These are phyloP conservation scores for Clostera curtula DNA, from an alignment of 2,888 invertebrate genomes.

Conservation along the genomic window DNA sequence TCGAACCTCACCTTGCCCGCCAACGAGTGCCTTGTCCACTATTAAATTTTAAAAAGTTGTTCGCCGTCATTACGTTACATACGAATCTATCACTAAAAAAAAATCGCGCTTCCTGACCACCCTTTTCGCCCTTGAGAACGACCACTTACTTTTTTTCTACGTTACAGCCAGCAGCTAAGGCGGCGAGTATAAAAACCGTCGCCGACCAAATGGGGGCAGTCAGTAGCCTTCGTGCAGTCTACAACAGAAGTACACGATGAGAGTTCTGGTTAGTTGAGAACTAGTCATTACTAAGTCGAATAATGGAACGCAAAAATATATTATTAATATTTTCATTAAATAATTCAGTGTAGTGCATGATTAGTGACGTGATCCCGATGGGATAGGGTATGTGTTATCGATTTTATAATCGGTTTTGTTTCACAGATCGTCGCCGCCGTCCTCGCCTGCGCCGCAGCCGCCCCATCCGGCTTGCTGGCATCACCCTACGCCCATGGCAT, in stretches of 20 bases:
- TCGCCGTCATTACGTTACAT: conserved; percentile 22
- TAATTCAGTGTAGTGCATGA: conserved; percentile 11
- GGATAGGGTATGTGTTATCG: conserved; percentile 7
- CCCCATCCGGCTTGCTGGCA: conserved; percentile 55
- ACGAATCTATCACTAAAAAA: conserved; percentile 44
- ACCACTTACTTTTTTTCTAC: conserved; percentile 68
- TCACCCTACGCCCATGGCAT: conserved; percentile 40
- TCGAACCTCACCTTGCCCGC: not conserved
- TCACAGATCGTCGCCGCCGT: conserved; percentile 75
- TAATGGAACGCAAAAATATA: too few species aligned
- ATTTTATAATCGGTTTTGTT: conserved; percentile 28
- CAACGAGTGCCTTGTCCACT: conserved; percentile 6
- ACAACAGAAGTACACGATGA: conserved; percentile 72
- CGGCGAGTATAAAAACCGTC: conserved; percentile 56
- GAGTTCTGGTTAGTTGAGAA: conserved; percentile 64
- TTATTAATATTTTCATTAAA: conserved; percentile 8
- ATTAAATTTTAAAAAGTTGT: conserved; percentile 32
- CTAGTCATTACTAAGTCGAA: conserved; percentile 4
- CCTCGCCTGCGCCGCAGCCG: conserved; percentile 63
- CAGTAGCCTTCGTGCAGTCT: conserved; percentile 74
- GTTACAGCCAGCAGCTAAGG: conserved; percentile 45
- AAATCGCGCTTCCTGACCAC: conserved; percentile 59
- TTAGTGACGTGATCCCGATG: conserved; percentile 18
- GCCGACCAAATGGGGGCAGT: conserved; percentile 59
- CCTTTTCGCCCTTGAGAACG: conserved; percentile 67